phyloP scores from a whole-genome alignment of 2,888 invertebrate species.

The Folsomia candida region DNA sequence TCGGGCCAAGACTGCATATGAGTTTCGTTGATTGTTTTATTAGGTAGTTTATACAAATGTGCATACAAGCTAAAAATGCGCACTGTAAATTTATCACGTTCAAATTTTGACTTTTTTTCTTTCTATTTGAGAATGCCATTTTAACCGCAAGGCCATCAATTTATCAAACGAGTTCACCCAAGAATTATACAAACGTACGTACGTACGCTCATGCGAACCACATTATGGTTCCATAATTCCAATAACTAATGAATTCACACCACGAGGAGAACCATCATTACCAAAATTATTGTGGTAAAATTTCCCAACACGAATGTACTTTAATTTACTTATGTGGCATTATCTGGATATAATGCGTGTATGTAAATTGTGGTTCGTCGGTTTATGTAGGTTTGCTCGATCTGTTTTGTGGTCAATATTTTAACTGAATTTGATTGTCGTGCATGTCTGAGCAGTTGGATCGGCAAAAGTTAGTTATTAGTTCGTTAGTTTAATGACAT shows the following conservation, averaged over 20 bases:
- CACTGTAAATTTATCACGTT: too few species aligned
- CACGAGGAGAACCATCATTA: neutral
- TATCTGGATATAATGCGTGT: neutral
- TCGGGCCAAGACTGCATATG: neutral
- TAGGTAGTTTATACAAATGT: neutral
- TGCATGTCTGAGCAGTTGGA: conserved; percentile 12
- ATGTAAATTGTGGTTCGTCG: neutral
- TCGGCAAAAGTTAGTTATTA: conserved; percentile 17
- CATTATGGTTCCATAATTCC: neutral
- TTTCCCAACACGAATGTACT: neutral
- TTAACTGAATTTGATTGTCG: conserved; percentile 6
- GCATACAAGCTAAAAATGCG: neutral
- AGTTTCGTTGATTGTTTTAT: neutral
- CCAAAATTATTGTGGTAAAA: neutral
- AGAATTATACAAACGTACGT: neutral
- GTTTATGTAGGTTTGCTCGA: neutral
- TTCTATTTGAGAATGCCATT: too few species aligned
- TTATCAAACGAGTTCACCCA: neutral
- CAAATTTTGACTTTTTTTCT: too few species aligned
- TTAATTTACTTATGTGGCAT: neutral
- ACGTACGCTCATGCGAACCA: neutral
- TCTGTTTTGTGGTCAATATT: neutral
- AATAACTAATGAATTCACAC: neutral
- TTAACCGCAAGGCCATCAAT: neutral
- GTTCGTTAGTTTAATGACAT: conserved; percentile 19